Evolutionary conservation across 2,797 vertebrate genomes (phyloP), one percentile per base, ranked within the genome.

Genomic region (Pseudotriccus pelzelni): DNA sequence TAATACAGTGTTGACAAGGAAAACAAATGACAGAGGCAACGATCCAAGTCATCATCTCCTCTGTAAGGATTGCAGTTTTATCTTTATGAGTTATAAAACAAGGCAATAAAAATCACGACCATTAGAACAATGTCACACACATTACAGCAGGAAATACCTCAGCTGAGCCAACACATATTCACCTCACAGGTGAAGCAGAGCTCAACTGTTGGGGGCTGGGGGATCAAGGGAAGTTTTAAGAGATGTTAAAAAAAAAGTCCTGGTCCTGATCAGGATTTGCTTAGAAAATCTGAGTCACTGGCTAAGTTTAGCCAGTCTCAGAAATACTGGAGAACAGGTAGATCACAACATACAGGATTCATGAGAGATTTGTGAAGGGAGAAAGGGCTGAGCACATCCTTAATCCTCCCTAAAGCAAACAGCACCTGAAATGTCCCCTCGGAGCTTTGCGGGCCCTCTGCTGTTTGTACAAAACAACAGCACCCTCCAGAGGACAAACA

Each of bases 401-500:
- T 9, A 22, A 58, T 50, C 9, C 62, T 39, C 47, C 43, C 8
- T 16, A n/a, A 34, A 62, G 34, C 12, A 27, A 60, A 37, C 14
- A 12, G 30, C 8, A 3, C 39, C 12, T 2, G 43, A 53, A 58
- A 37, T 1, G 46, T 12, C 50, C 32, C 6, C 12, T 0, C 1
- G 1, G 39, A 62, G 55, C 70, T 22, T 3, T 0, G 53, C 24
- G 7, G 24, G 47, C n/a, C 4, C 24, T 25, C 21, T 21, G 77
- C 75, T 52, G 8, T 10, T 32, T 47, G 52, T 7, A 10, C 27
- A 47, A 44, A 75, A 23, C 91, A 87, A 41, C 88, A 97, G 93
- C 94, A 92, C 97, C 97, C 93, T 69, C 97, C 95, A 94, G 96
- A 9, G 97, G 96, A 39, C 3, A 41, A 18, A 36, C 4, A 6